Conservation (phyloP, 2,797 vertebrate species). For the Acanthurus leucopareius region DNA sequence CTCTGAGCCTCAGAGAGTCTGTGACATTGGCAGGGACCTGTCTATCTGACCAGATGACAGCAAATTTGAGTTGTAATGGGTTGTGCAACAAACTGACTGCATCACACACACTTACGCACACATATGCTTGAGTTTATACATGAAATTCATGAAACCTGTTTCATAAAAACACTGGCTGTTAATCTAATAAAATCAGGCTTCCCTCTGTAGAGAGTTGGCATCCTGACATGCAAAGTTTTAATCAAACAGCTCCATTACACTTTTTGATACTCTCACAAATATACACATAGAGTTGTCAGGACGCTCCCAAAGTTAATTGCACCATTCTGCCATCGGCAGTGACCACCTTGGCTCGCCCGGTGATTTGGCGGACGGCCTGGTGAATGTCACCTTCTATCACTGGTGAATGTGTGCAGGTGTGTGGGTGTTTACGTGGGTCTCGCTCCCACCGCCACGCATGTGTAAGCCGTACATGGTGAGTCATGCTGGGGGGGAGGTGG, state of each 20-base stretch:
- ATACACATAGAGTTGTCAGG: slow-evolving; percentile 19
- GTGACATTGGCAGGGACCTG: slow-evolving; percentile 70
- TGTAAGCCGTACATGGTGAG: slow-evolving; percentile 49
- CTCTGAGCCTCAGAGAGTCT: slow-evolving; percentile 37
- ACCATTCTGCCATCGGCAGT: slow-evolving; percentile 22
- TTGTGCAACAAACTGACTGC: not conserved
- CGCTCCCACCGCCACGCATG: slow-evolving; percentile 7
- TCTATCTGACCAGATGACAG: slow-evolving; percentile 50
- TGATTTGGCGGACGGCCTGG: slow-evolving; percentile 38
- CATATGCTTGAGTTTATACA: not conserved
- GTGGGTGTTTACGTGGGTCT: slow-evolving; percentile 17
- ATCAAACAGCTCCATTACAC: not conserved
- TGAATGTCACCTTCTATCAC: slow-evolving; percentile 59
- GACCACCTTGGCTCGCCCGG: slow-evolving; percentile 18
- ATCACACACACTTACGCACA: not conserved
- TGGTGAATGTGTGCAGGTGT: slow-evolving; percentile 13
- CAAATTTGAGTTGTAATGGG: slow-evolving; percentile 19
- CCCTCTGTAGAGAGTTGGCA: not conserved
- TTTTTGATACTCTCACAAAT: not conserved
- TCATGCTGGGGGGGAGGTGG: slow-evolving; percentile 50
- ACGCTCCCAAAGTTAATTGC: slow-evolving; percentile 44
- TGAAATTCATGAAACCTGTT: not conserved
- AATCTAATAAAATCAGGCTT: not conserved
- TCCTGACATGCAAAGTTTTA: slow-evolving; percentile 2
- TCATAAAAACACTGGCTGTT: not conserved